Evolutionary conservation across 2,888 invertebrate species (phyloP), one percentile per base, ranked within the genome.

Genomic region (Drosophila nr. fundita): DNA sequence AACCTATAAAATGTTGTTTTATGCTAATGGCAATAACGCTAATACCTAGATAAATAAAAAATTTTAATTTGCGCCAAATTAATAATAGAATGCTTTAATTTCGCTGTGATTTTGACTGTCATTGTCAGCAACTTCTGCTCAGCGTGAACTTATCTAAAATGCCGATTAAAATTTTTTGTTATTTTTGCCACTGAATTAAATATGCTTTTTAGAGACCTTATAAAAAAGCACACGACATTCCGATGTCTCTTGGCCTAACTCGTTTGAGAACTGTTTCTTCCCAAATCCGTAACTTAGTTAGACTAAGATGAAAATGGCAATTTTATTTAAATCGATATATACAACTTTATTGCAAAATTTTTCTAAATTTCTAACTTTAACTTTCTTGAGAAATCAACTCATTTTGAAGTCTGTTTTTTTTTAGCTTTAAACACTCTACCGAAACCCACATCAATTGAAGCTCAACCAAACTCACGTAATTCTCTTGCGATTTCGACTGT

Each of bases 1-100:
- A 54, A 67, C 68, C 38, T 42, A 55, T 52, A 52, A 62, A 58
- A 45, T 52, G 40, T 29, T 62, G 27, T 27, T 29, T 27, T 61
- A 68, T 58, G 65, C 49, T 38, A 76, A 76, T 38, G 24, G 32
- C 24, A 8, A 45, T 4, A 7, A 1, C 8, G 7, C 10, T 27
- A 42, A 36, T 30, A 15, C 32, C 13, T 15, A 48, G 6, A 36
- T 29, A 53, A 76, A 73, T 45, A 32, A 18, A 45, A 29, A 45
- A 8, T 38, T 32, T 36, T 8, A 36, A 36, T 52, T 53, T 66
- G 38, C 2, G n/a, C 11, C 27, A 55, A 8, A 27, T 55, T 29
- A n/a, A 8, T 65, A 27, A 4, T 36, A n/a, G 30, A 5, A 1
- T 65, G 15, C 10, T 64, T 34, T 24, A n/a, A 32, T 27, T 57